Evolutionary conservation across 2,113 vertebrate species (phyloP), one percentile per base, ranked within the genome.

Genomic region (Muntiacus reevesi): DNA sequence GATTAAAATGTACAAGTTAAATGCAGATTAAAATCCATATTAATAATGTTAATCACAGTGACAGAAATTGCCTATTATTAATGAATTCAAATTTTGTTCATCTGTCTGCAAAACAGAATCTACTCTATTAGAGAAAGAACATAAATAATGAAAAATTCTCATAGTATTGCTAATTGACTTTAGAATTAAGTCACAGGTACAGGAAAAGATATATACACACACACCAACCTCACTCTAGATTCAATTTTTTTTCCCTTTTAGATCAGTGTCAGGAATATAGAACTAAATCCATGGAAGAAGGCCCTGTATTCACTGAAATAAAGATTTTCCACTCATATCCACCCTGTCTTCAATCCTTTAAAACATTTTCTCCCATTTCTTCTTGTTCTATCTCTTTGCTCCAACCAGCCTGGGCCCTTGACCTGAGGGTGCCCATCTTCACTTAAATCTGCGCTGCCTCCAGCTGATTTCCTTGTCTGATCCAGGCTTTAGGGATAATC

Each of bases 391-490:
- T 92, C 23, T 43, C 33, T 86, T n/a, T 91, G 40, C 27, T 74
- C 79, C 84, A 89, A 7, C 10, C 10, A 87, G n/a, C 2, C 50
- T 21, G 10, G 30, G 17, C 25, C 28, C 76, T 90, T 57, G 36
- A 40, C 28, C 59, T 45, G 5, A 94, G 47, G 27, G 5, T 5
- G 0, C 8, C 36, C 15, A 64, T 78, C 79, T 47, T 86, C 87
- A 57, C 19, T 91, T 7, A 45, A 16, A 55, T 71, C 82, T 59
- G 1, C 5, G 16, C 54, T 57, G 64, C 36, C 3, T 76, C 36
- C 9, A 7, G 43, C n/a, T 79, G 82, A 91, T 94, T 96, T 85
- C 45, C 55, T 74, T 96, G 78, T 97, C 96, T 96, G 78, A 96
- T 84, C 28, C 83, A 89, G 83, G 82, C 87, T 93, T 91, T 95